Base-by-base conservation (phyloP, 1,140 invertebrate species). In the Caenorhabditis remanei region DNA sequence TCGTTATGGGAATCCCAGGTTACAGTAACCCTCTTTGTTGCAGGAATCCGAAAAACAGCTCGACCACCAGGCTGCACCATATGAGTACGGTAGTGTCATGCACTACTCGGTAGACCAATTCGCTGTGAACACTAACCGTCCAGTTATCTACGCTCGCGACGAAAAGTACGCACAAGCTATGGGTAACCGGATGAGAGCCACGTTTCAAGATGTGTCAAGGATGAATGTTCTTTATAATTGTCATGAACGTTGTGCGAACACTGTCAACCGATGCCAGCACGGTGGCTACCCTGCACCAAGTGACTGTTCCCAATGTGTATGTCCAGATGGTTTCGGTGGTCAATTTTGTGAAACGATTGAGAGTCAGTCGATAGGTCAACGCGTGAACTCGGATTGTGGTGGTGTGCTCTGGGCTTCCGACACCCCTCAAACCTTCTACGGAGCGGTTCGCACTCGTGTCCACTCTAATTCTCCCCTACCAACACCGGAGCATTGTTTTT, bases 41-140 rank as follows among this genome's bases (percentile, higher is more conserved):
- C 46, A 79, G 71, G 71, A 79, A 79, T 79, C 71, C 13, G 71
- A 79, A 79, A 79, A 79, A 50, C 71, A 79, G n/a, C 46, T 79
- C 4, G 71, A 79, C 9, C 43, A 79, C 4, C 71, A 79, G 8
- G 16, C n/a, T 4, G 46, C 71, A 0, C 46, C 71, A 8, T 79
- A 79, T 50, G 71, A 79, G n/a, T 79, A 79, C 71, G 71, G 71
- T 50, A 79, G 71, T 79, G 71, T 79, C 0, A 79, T 79, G 71
- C 71, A 79, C 46, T 79, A 79, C 13, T 79, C 71, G 5, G 71
- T 79, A 1, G 71, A 79, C 24, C 71, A 79, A 11, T 79, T 79
- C 46, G 71, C 71, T 13, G 19, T 79, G 21, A 79, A 79, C 46
- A 79, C 71, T 46, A 79, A 79, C 53, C 71, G 71, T 13, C 71